phyloP scores from a whole-genome alignment of 2,888 invertebrate genomes.

The Blera fallax region DNA sequence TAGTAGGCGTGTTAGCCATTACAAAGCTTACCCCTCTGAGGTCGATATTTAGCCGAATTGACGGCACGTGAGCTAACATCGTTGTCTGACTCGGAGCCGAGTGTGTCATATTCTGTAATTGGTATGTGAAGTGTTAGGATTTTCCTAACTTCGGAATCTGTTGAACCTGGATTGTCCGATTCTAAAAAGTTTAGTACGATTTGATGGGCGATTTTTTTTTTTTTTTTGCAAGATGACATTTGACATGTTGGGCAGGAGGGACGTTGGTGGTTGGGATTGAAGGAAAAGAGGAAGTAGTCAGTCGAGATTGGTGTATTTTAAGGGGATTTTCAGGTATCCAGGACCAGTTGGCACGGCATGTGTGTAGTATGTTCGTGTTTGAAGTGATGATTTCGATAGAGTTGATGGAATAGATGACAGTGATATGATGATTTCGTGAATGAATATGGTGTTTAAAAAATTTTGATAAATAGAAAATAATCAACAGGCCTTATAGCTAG shows the following conservation, averaged over 20 bases:
- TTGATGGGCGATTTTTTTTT: constrained; percentile 79
- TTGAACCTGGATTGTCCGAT: constrained; percentile 96
- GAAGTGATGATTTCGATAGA: constrained; percentile 13
- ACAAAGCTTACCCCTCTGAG: constrained; percentile 79
- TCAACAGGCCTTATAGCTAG: constrained; percentile 69
- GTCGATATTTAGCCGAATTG: constrained; percentile 82
- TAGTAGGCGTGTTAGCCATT: neutral
- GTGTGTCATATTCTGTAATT: constrained; percentile 95
- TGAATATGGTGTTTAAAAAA: constrained; percentile 69
- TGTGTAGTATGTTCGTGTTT: constrained; percentile 29
- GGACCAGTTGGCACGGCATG: constrained; percentile 3
- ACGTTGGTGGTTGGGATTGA: constrained; percentile 3
- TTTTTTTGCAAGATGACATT: constrained; percentile 75
- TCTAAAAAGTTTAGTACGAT: constrained; percentile 85
- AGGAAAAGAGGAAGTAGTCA: neutral
- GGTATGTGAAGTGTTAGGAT: constrained; percentile 95
- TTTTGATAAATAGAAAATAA: constrained; percentile 72
- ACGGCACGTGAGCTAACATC: constrained; percentile 87
- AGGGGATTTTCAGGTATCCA: neutral
- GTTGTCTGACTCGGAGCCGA: constrained; percentile 91
- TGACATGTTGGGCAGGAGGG: constrained; percentile 53
- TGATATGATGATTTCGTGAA: constrained; percentile 58
- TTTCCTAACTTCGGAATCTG: constrained; percentile 97
- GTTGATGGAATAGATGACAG: constrained; percentile 10
- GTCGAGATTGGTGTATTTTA: neutral